phyloP scores from a whole-genome alignment of 2,888 invertebrate genomes.

The Dynastes maya region DNA sequence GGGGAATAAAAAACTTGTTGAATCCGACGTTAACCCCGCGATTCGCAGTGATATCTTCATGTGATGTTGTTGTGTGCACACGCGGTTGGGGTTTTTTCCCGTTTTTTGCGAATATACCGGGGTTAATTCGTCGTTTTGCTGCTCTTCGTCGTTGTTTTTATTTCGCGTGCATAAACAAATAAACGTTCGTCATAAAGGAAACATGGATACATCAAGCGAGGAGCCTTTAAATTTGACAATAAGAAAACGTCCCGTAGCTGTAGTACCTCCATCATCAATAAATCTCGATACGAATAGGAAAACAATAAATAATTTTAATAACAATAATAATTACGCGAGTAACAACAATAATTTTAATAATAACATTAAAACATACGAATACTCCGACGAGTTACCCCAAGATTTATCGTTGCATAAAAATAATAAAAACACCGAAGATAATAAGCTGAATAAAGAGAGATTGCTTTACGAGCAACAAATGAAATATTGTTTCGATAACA shows the following conservation, averaged over 20 bases:
- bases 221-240: slow-evolving; percentile 72
- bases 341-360: slow-evolving; percentile 57
- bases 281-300: slow-evolving; percentile 58
- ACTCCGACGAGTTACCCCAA: slow-evolving; percentile 70
- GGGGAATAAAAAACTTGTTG: slow-evolving; percentile 73
- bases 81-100: slow-evolving; percentile 54
- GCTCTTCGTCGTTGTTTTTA: slow-evolving; percentile 35
- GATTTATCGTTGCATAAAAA: slow-evolving; percentile 66
- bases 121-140: slow-evolving; percentile 43
- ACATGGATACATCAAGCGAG: slow-evolving; percentile 56
- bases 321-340: slow-evolving; percentile 51
- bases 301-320: slow-evolving; percentile 54
- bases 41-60: slow-evolving; percentile 59
- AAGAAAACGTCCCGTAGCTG: slow-evolving; percentile 73
- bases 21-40: slow-evolving; percentile 66
- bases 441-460: slow-evolving; percentile 47
- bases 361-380: slow-evolving; percentile 53
- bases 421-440: slow-evolving; percentile 52
- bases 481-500: slow-evolving; percentile 56
- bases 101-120: slow-evolving; percentile 47
- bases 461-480: slow-evolving; percentile 26
- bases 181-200: slow-evolving; percentile 4
- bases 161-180: slow-evolving; percentile 37
- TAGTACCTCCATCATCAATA: slow-evolving; percentile 71
- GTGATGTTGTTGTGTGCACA: slow-evolving; percentile 57